These are phyloP conservation scores for Hydrochoerus hydrochaeris DNA, from an alignment of 2,113 vertebrate genomes.

Conservation along the genomic window DNA sequence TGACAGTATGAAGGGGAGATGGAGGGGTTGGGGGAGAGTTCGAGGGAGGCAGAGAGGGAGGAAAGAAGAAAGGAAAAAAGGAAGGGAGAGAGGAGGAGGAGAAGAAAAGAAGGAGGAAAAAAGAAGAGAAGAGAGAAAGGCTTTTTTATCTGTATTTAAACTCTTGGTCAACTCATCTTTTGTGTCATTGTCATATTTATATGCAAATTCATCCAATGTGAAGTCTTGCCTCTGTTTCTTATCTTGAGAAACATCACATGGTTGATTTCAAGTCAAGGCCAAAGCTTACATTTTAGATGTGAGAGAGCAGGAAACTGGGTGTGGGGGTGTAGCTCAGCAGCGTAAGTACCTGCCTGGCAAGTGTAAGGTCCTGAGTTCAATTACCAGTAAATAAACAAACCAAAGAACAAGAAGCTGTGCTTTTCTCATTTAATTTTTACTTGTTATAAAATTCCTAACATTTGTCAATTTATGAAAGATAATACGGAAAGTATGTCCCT, in stretches of 20 bases:
- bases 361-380: too few relatives aligned
- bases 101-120: too few relatives aligned
- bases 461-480: background rate
- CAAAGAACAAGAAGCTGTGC: background rate
- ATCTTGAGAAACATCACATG: background rate
- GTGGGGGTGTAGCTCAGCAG: too few relatives aligned
- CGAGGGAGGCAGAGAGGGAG: background rate
- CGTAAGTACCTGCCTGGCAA: too few relatives aligned
- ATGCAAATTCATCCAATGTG: background rate
- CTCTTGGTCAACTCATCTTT: background rate
- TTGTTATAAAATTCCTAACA: background rate
- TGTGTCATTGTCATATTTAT: slow-evolving; percentile 1
- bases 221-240: slow-evolving; percentile 4
- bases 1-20: background rate
- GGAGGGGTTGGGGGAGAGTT: background rate
- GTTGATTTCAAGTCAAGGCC: background rate
- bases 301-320: background rate
- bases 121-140: background rate
- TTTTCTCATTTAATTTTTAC: background rate
- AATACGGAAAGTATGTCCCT: background rate
- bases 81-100: too few relatives aligned
- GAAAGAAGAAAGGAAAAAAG: background rate
- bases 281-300: slow-evolving; percentile 36
- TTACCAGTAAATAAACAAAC: too few relatives aligned
- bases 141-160: background rate